Conservation (phyloP, 2,888 invertebrate species). For the Drosophila demipolita region DNA sequence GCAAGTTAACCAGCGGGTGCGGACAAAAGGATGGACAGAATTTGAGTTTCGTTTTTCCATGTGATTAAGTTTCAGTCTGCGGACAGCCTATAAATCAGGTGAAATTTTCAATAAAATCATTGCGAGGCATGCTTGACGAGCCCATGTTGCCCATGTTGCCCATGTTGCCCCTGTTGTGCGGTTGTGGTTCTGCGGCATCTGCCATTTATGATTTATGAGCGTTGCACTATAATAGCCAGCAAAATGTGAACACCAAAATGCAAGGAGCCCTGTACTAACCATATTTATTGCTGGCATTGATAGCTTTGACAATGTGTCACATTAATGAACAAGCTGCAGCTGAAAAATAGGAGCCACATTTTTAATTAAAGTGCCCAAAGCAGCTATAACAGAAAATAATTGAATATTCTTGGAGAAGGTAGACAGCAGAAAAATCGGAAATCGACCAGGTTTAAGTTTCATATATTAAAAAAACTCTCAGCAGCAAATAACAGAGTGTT, state of each 20-base stretch:
- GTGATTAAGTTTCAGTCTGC: constrained; percentile 72
- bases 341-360: neutral
- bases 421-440: neutral
- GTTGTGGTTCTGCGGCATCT: constrained; percentile 43
- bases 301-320: constrained; percentile 43
- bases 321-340: constrained; percentile 44
- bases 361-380: constrained; percentile 58
- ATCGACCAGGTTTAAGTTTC: neutral
- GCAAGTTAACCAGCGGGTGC: constrained; percentile 4
- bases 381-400: constrained; percentile 28
- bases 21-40: constrained; percentile 39
- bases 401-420: constrained; percentile 6
- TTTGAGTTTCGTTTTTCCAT: constrained; percentile 74
- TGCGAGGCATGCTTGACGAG: constrained; percentile 60
- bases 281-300: constrained; percentile 28
- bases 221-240: constrained; percentile 51
- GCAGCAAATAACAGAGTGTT: neutral
- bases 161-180: constrained; percentile 12
- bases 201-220: constrained; percentile 68
- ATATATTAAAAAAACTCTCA: neutral
- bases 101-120: constrained; percentile 71
- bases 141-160: constrained; percentile 17
- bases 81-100: constrained; percentile 71
- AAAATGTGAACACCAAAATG: constrained; percentile 45
- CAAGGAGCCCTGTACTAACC: constrained; percentile 13